A percentile compares a stretch with the other conserved stretches of the same genome.
phyloP scores from a whole-genome alignment of 2,888 invertebrate genomes.

The Brenthis daphne region DNA sequence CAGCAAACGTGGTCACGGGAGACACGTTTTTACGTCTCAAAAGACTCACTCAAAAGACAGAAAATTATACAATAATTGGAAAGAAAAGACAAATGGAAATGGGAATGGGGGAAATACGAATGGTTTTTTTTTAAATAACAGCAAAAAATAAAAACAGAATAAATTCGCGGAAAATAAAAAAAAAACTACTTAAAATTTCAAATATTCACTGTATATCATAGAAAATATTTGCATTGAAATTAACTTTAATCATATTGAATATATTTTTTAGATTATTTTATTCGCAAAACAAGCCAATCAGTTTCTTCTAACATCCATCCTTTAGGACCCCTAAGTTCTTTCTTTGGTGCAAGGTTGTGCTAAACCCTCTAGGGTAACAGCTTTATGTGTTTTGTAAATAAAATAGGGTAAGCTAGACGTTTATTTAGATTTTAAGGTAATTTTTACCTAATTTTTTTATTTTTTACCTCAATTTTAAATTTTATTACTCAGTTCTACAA shows the following conservation, averaged over 20 bases:
- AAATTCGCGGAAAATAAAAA: too few species aligned
- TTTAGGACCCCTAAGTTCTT: slow-evolving; percentile 41
- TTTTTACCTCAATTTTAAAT: not conserved
- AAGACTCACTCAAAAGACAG: too few species aligned
- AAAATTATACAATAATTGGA: too few species aligned
- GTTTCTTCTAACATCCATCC: slow-evolving; percentile 27
- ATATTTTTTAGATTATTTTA: slow-evolving; percentile 22
- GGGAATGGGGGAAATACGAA: too few species aligned
- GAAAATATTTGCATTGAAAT: not conserved
- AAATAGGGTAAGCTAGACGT: slow-evolving; percentile 37
- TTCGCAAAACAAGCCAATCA: slow-evolving; percentile 27
- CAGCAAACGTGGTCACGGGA: too few species aligned
- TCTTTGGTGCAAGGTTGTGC: slow-evolving; percentile 47
- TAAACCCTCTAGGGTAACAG: slow-evolving; percentile 49
- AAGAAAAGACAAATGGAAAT: too few species aligned
- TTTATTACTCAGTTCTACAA: too few species aligned
- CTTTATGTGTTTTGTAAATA: slow-evolving; percentile 51
- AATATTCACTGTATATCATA: not conserved
- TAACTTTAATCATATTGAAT: not conserved
- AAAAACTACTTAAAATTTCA: too few species aligned
- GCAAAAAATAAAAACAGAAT: too few species aligned
- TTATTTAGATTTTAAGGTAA: slow-evolving; percentile 2
- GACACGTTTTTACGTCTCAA: too few species aligned
- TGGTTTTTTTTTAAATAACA: too few species aligned
- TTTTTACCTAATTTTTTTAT: not conserved